Base-by-base conservation (phyloP, 2,113 vertebrate species). In the Ictalurus furcatus region DNA sequence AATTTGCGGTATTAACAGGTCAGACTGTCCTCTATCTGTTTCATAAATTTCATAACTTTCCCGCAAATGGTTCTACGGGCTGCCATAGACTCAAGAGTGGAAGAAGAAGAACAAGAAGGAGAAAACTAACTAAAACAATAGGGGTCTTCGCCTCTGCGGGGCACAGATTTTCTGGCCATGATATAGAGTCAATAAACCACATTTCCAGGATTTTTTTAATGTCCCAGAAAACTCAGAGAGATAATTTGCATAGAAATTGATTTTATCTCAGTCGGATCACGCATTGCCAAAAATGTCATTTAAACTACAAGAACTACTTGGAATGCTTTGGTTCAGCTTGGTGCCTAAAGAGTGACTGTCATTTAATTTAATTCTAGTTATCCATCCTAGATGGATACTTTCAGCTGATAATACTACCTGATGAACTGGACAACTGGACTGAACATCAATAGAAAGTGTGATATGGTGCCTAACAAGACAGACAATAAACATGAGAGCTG, bases 221-320 rank as follows among this genome's bases (percentile, higher is more conserved):
- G 92, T 94, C 92, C 89, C 90, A 48, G 87, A 92, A 94, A 85
- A 84, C 89, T 92, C 92, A 89, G 93, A 92, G 91, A 90, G 90
- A 92, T 94, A 89, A 96, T 96, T 96, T 95, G 94, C 95, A 96
- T 96, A 95, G 95, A 96, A 95, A 96, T 96, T 93, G 94, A 96
- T 95, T 96, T 91, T 88, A 92, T 94, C 92, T 91, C 89, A 87
- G 93, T 94, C 92, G 82, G 94, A 92, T 89, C 91, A 94, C 90
- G 65, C 91, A 92, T 88, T 91, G 90, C 89, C 88, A 88, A 90
- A 92, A 93, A 93, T 94, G 94, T 93, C 92, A 92, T 92, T 94
- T 90, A 93, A 93, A 93, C 92, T 87, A 92, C 86, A 90, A 89
- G 90, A 94, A 92, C 93, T 91, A 94, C 93, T 94, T 92, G 93